A percentile compares a stretch with the other conserved stretches of the same genome.
These are phyloP conservation scores for Hemicordylus capensis DNA, from an alignment of 2,113 vertebrate species.

Conservation along the genomic window DNA sequence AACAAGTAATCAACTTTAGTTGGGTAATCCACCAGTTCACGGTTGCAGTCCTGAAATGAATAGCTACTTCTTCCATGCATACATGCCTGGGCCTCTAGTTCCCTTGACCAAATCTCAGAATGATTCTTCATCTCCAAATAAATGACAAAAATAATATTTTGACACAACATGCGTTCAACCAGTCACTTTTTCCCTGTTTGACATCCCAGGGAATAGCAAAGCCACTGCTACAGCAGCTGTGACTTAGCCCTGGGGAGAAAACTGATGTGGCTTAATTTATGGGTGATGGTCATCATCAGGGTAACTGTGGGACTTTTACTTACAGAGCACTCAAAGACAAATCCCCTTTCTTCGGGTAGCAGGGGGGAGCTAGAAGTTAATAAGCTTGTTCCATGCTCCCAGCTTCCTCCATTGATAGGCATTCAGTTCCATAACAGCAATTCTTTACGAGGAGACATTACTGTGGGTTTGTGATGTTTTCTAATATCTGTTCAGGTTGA, in stretches of 20 bases:
- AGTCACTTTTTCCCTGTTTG: background rate
- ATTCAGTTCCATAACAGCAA: background rate
- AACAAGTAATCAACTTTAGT: background rate
- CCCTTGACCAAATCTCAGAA: background rate
- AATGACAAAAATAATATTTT: background rate
- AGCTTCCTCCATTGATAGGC: background rate
- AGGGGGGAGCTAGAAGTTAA: background rate
- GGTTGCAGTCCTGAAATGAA: background rate
- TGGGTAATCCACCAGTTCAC: background rate
- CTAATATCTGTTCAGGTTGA: background rate
- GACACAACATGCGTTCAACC: background rate
- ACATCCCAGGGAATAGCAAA: background rate
- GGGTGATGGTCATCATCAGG: background rate
- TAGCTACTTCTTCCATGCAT: background rate
- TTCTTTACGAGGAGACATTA: background rate
- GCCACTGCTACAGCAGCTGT: background rate
- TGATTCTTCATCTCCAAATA: background rate
- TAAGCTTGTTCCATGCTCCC: background rate
- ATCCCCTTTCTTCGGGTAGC: no score
- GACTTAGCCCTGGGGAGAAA: background rate
- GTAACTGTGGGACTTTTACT: background rate
- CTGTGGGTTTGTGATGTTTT: background rate
- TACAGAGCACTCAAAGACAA: background rate
- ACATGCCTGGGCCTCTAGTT: background rate
- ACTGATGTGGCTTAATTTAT: background rate